Base-by-base conservation (phyloP, 2,888 invertebrate genomes). In the Pyrgus malvae region DNA sequence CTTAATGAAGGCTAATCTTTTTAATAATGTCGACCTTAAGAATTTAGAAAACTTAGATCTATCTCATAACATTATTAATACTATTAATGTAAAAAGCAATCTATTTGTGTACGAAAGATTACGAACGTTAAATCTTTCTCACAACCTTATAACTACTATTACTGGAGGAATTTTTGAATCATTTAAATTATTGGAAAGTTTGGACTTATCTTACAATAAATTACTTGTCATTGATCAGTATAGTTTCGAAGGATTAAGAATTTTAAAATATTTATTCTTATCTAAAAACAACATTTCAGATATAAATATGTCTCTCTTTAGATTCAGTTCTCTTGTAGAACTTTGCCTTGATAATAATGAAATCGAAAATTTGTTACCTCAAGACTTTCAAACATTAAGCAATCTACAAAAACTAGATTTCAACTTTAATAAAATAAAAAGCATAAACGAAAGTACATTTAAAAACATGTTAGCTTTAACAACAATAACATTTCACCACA, bases 191-290 rank as follows among this genome's bases (percentile, higher is more conserved):
- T 59, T 85, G 11, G 62, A 68, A 58, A 63, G 35, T 25, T 65
- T 85, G 57, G 79, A 83, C 62, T 56, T 86, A 3, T 80, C 83
- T 2, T 55, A 78, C 48, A 85, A 86, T 56, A 69, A 64, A 3
- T 71, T 85, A 6, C 64, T 70, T 19, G 31, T 38, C 0, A 48
- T 85, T 27, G 66, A 60, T 45, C 62, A 57, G 3, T 55, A 70
- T 9, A 73, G 76, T 12, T 84, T 83, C 55, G 83, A 82, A 59
- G 84, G 84, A 1, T 58, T 76, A 1, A 72, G 64, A 53, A 69
- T 71, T 21, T 54, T 84, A n/a, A 29, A 59, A 8, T 27, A 66
- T 56, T 66, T 85, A 3, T 70, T 76, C 55, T 53, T 85, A 1
- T 76, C 81, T 1, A 55, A 72, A 31, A 85, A 85, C 40, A 66